Percentiles rank a stretch among this genome's conserved stretches.
Conservation (phyloP, 2,888 invertebrate genomes). For the Amphipyra tragopoginis region DNA sequence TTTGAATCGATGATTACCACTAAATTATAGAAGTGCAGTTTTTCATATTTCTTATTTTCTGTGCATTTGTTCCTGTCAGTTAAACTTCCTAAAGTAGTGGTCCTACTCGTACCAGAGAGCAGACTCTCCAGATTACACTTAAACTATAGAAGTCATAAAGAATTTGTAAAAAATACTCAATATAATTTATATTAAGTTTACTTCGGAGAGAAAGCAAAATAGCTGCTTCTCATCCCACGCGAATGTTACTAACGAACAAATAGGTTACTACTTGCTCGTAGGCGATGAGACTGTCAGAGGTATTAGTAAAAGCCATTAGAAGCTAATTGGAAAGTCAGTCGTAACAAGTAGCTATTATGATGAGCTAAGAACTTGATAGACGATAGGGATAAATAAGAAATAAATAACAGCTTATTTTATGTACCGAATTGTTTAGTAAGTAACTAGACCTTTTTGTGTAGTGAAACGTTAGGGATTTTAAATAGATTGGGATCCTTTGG, state of each 20-base stretch:
- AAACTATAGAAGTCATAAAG: neutral
- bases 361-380: neutral
- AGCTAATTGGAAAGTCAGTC: constrained; percentile 16
- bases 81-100: too few relatives aligned
- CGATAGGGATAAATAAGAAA: neutral
- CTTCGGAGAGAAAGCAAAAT: constrained; percentile 27
- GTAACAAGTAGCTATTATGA: constrained; percentile 7
- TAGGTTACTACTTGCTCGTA: constrained; percentile 19
- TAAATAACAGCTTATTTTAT: neutral
- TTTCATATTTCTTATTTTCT: too few relatives aligned
- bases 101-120: too few relatives aligned
- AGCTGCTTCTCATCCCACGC: constrained; percentile 37
- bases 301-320: constrained; percentile 14
- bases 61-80: too few relatives aligned
- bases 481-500: too few relatives aligned
- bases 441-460: too few relatives aligned
- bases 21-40: too few relatives aligned
- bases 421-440: too few relatives aligned
- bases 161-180: neutral
- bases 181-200: neutral
- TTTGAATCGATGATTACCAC: too few relatives aligned
- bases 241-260: constrained; percentile 12
- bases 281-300: constrained; percentile 21
- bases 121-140: too few relatives aligned
- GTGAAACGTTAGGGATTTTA: too few relatives aligned